A percentile compares a stretch with the other conserved stretches of the same genome.
Conservation (phyloP, 2,797 vertebrate genomes). For the Gymnoscopelus braueri region DNA sequence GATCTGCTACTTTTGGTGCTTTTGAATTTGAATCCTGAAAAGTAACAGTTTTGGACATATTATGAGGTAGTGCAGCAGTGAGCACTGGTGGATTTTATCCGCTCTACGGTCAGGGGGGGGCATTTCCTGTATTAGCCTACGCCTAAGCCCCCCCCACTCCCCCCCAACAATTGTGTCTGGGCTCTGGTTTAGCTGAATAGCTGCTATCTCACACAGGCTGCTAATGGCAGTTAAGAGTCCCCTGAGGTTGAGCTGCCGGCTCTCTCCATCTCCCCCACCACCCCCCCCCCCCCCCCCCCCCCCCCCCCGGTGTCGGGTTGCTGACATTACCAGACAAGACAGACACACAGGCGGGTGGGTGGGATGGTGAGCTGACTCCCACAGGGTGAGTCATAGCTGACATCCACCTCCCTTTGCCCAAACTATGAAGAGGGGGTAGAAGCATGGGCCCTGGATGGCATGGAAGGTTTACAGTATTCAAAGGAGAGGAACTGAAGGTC, state of each 20-base stretch:
- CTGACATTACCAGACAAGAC: constrained; percentile 38
- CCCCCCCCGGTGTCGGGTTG: constrained; percentile 55
- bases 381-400: constrained; percentile 34
- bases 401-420: constrained; percentile 17
- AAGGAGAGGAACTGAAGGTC: no score
- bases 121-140: constrained; percentile 62
- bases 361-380: neutral
- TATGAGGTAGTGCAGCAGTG: no score
- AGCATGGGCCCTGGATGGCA: neutral
- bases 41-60: no score
- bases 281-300: no score
- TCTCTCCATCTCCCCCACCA: constrained; percentile 19
- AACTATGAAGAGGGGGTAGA: neutral
- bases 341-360: constrained; percentile 17
- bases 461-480: neutral
- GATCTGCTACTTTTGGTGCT: no score
- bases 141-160: constrained; percentile 24
- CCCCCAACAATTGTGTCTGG: constrained; percentile 58
- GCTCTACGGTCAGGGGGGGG: constrained; percentile 33
- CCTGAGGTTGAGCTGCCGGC: constrained; percentile 39
- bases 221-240: constrained; percentile 63
- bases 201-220: constrained; percentile 39
- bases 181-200: constrained; percentile 44
- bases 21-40: no score
- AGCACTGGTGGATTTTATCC: constrained; percentile 51